Base-by-base conservation (phyloP, 2,888 invertebrate genomes). In the Neuroscelio doddi region DNA sequence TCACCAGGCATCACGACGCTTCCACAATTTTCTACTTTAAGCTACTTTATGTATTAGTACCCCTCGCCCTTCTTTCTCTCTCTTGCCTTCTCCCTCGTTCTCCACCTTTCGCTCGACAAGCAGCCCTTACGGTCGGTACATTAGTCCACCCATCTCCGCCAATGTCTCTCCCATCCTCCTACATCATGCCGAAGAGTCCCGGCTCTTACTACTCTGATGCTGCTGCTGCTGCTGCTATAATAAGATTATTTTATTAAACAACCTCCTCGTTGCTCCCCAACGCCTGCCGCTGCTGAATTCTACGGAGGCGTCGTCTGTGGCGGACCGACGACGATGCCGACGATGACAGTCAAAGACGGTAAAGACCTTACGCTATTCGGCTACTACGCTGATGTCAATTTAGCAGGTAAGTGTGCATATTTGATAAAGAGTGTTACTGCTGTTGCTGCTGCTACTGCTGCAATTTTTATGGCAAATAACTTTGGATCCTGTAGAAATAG, bases 21-120 rank as follows among this genome's bases (percentile, higher is more conserved):
- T 84, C 84, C 84, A 84, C 84, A 84, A 84, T 84, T 83, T 84
- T 84, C 84, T 84, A 84, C 84, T 84, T 84, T 84, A 84, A 84
- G 84, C 84, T 84, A 83, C 83, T 84, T 84, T 84, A 81, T 84
- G 82, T 82, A 84, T 84, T 84, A 84, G 82, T 64, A 30, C 58
- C 62, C 58, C 69, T 50, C 52, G 45, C 61, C 41, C 46, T 30
- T 41, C 21, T 41, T 47, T 30, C 44, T 17, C 64, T 58, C 63
- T 62, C 58, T 64, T 59, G 46, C 47, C 17, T 27, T 55, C 50
- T 51, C 42, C 67, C 61, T 38, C 36, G 14, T 38, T 44, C 41
- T 27, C 56, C 47, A 15, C 32, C 46, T 49, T 39, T 45, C 63
- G 42, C 47, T 52, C 30, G 36, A 34, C 52, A 38, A 30, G 27